Conservation (phyloP, 2,113 vertebrate genomes). For the Casuarius casuarius region DNA sequence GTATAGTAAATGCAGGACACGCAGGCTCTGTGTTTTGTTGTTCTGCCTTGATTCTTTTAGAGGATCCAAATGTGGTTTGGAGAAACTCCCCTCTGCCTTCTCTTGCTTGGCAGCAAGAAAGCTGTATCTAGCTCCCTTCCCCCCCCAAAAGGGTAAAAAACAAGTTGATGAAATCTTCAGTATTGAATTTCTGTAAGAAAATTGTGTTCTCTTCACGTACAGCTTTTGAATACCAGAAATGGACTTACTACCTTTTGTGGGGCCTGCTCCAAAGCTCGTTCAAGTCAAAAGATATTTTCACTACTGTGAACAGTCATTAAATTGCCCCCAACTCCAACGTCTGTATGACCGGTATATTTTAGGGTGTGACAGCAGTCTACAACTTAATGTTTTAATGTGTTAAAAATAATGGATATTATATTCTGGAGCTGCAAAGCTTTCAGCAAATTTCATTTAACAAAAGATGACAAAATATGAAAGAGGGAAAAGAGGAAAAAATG, state of each 20-base stretch:
- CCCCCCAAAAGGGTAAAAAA: not conserved
- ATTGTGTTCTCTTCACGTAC: not conserved
- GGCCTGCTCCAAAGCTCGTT: not conserved
- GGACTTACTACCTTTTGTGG: not conserved
- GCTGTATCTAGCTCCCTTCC: not conserved
- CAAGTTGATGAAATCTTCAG: not conserved
- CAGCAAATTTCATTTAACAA: not conserved
- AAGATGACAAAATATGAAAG: not conserved
- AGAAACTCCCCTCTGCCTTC: not conserved
- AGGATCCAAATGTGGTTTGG: not conserved
- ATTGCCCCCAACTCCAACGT: not conserved
- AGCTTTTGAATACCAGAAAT: not conserved
- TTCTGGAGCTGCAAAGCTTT: not conserved
- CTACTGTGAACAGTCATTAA: not conserved
- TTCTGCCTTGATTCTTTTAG: not conserved
- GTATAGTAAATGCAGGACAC: not conserved
- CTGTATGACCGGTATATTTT: not conserved
- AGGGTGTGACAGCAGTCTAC: not conserved
- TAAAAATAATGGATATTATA: not conserved
- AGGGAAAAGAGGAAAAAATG: not conserved
- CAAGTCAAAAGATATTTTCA: not conserved
- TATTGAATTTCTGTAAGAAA: not conserved
- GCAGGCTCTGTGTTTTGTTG: not conserved
- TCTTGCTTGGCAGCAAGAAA: not conserved
- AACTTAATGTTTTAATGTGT: not conserved